These are phyloP conservation scores for Corythucha ciliata DNA, from an alignment of 2,888 invertebrate genomes.

Conservation along the genomic window DNA sequence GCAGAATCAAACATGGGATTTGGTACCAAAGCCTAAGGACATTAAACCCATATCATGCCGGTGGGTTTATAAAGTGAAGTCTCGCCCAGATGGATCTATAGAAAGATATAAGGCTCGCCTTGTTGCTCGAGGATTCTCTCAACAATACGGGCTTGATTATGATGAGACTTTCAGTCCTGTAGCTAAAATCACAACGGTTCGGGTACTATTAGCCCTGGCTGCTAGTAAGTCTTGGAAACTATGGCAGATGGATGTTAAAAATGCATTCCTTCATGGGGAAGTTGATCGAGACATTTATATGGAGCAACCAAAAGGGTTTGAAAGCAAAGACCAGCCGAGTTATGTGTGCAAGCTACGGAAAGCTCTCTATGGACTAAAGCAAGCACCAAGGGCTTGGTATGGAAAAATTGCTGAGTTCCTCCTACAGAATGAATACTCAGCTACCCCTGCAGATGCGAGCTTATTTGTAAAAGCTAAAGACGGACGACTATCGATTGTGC, in stretches of 20 bases:
- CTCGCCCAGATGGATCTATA: neutral
- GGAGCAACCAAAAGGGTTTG: too few species aligned
- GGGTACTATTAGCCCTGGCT: constrained; percentile 33
- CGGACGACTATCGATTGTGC: too few species aligned
- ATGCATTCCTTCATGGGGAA: constrained; percentile 36
- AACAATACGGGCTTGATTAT: constrained; percentile 35
- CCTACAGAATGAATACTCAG: too few species aligned
- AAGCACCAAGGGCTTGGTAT: too few species aligned
- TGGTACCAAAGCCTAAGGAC: constrained; percentile 4
- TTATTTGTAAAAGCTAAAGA: too few species aligned
- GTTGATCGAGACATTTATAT: constrained; percentile 36
- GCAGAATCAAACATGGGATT: constrained; percentile 16
- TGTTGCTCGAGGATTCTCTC: constrained; percentile 35
- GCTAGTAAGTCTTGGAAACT: constrained; percentile 26
- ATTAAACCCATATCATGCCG: constrained; percentile 8
- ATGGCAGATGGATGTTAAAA: constrained; percentile 15
- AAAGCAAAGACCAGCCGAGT: too few species aligned
- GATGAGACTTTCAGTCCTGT: constrained; percentile 36
- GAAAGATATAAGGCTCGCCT: constrained; percentile 26
- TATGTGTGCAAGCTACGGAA: too few species aligned
- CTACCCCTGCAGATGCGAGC: too few species aligned
- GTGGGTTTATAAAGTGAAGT: constrained; percentile 19
- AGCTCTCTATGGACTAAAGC: too few species aligned
- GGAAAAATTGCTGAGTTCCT: too few species aligned
- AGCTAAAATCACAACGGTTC: constrained; percentile 31